Conservation (phyloP, 2,888 invertebrate species). For the Trissolcus japonicus region DNA sequence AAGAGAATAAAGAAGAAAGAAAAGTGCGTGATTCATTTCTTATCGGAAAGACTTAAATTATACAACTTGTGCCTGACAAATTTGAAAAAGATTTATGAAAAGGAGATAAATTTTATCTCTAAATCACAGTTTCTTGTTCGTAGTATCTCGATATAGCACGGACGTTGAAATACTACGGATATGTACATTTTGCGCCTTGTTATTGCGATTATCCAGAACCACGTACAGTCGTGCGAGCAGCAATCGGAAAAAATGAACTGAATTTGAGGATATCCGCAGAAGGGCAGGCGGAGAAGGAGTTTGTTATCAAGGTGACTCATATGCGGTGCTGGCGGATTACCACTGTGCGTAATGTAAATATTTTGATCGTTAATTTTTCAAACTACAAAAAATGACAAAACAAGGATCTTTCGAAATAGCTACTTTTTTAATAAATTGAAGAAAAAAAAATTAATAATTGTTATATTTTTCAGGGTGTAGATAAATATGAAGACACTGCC, state of each 20-base stretch:
- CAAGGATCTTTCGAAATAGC: no score
- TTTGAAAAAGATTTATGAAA: neutral
- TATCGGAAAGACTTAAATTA: no score
- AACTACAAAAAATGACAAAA: no score
- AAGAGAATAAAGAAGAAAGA: constrained; percentile 87
- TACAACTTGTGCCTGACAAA: neutral
- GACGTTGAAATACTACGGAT: constrained; percentile 92
- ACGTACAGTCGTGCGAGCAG: constrained; percentile 83
- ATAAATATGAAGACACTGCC: constrained; percentile 65
- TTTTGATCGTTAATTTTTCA: no score
- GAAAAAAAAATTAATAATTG: no score
- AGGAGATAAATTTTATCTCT: neutral
- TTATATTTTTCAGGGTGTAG: constrained; percentile 60
- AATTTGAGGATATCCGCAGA: constrained; percentile 81
- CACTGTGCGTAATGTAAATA: constrained; percentile 83
- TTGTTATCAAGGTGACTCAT: constrained; percentile 93
- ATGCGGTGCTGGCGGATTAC: constrained; percentile 99
- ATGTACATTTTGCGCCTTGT: constrained; percentile 87
- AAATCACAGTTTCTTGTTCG: constrained; percentile 1
- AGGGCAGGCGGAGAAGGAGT: constrained; percentile 84
- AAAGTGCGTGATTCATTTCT: constrained; percentile 78
- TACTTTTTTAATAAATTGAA: no score
- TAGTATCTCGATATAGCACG: constrained; percentile 91
- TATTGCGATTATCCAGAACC: constrained; percentile 86
- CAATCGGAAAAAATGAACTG: constrained; percentile 91